phyloP scores from a whole-genome alignment of 1,140 invertebrate genomes.

The Leucophenga varia region DNA sequence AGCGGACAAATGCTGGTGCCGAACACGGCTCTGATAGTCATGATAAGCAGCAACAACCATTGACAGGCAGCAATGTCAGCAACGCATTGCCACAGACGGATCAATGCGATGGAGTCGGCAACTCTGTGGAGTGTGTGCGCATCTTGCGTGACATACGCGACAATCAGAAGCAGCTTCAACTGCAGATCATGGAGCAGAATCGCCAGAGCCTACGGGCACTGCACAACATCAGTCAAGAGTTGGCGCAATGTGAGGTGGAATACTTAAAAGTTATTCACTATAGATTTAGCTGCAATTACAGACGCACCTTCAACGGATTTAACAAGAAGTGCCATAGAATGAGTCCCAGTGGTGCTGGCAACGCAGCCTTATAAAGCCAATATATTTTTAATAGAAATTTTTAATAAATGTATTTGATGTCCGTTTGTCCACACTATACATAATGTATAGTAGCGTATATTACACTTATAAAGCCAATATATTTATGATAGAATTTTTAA shows the following conservation, averaged over 20 bases:
- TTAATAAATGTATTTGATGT: no score
- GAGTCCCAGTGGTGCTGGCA: slow-evolving; percentile 23
- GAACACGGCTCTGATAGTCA: no score
- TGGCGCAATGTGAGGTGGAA: slow-evolving; percentile 41
- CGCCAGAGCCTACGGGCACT: slow-evolving; percentile 46
- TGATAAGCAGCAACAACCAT: slow-evolving; percentile 63
- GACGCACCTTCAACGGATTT: slow-evolving; percentile 47
- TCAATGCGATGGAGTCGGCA: slow-evolving; percentile 17
- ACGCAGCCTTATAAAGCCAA: no score
- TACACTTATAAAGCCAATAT: no score
- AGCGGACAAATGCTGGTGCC: slow-evolving; percentile 45
- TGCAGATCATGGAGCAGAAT: slow-evolving; percentile 51
- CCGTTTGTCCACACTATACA: no score
- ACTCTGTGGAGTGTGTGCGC: slow-evolving; percentile 39
- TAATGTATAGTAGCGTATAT: no score
- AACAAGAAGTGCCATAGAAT: slow-evolving; percentile 50
- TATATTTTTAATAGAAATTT: no score
- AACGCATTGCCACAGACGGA: no score
- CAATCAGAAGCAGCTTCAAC: slow-evolving; percentile 34
- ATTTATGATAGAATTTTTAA: no score
- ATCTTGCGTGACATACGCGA: slow-evolving; percentile 44
- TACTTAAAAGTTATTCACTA: not conserved
- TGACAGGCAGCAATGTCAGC: no score
- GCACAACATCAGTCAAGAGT: slow-evolving; percentile 44
- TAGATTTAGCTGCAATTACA: slow-evolving; percentile 20